Base-by-base conservation (phyloP, 1,140 invertebrate species). In the Drosophila rufa region DNA sequence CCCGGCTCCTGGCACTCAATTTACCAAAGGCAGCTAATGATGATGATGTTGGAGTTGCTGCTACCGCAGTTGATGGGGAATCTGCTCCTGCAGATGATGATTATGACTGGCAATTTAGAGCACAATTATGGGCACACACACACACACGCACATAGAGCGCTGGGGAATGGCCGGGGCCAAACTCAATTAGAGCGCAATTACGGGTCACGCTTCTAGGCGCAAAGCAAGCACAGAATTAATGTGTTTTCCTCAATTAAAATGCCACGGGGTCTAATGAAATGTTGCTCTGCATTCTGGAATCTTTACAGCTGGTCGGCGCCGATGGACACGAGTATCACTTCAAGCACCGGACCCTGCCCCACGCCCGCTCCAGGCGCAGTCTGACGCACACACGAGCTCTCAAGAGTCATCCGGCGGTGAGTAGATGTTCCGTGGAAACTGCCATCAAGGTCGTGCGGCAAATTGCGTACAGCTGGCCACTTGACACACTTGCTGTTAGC, bases 311-410 rank as follows among this genome's bases (percentile, higher is more conserved):
- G 95, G 47, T 94, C 98, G 98, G 94, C 98, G 96, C 96, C 22
- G 98, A 97, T 36, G 94, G 95, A 68, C 96, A 95, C 59, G 98
- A 98, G 93, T 99, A 97, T 94, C 98, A 99, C 93, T 99, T 99
- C 93, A 94, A 97, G 30, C 97, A 99, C 92, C 95, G 95, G 77
- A 96, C 96, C 12, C 93, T 99, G 50, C 96, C 98, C n/a, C 96
- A 97, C 78, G 96, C 96, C 25, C 94, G 98, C 40, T 95, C 95
- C 45, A 96, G 96, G 87, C 94, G 98, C 70, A 98, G 98, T 85
- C 94, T 99, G 57, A 94, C 96, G 7, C 98, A 99, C 91, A 96
- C 96, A 51, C 94, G 98, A 78, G 94, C 95, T 74, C 94, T 99
- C 19, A 98, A 98, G 93, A 95, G 96, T 40, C 97, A 99, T 94